Percentiles rank a stretch among this genome's conserved stretches.
phyloP scores from a whole-genome alignment of 1,140 invertebrate genomes.

The Drosophila funebris region DNA sequence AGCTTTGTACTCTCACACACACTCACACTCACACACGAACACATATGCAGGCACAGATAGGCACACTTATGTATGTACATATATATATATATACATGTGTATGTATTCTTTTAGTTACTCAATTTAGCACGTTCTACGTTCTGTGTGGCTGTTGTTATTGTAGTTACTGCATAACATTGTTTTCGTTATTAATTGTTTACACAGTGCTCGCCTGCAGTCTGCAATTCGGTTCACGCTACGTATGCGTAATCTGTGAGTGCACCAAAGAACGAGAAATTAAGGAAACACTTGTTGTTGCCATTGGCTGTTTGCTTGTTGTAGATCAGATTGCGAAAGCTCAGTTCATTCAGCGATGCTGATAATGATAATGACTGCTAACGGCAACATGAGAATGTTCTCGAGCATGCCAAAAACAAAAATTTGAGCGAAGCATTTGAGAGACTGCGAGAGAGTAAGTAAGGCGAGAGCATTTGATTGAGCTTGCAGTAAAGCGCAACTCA shows the following conservation, averaged over 20 bases:
- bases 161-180: conserved; percentile 44
- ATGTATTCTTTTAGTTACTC: conserved; percentile 19
- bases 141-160: conserved; percentile 7
- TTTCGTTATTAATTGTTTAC: conserved; percentile 44
- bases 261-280: conserved; percentile 9
- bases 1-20: conserved; percentile 33
- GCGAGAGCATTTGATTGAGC: background rate
- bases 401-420: background rate
- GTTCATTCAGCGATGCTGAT: conserved; percentile 42
- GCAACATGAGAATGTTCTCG: conserved; percentile 7
- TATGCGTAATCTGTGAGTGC: conserved; percentile 42
- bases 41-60: background rate
- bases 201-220: background rate
- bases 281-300: conserved; percentile 37
- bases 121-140: conserved; percentile 48
- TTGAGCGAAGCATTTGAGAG: background rate
- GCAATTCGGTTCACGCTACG: background rate
- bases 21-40: background rate
- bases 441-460: too few species aligned
- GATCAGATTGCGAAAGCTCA: conserved; percentile 46
- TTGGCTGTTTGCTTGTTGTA: conserved; percentile 6
- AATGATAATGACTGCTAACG: conserved; percentile 20
- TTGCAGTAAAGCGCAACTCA: conserved; percentile 5
- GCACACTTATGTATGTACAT: conserved; percentile 3
- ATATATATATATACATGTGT: conserved; percentile 1